Evolutionary conservation across 1,140 invertebrate genomes (phyloP), one percentile per base, ranked within the genome.

Genomic region (Drosophila punjabiensis): DNA sequence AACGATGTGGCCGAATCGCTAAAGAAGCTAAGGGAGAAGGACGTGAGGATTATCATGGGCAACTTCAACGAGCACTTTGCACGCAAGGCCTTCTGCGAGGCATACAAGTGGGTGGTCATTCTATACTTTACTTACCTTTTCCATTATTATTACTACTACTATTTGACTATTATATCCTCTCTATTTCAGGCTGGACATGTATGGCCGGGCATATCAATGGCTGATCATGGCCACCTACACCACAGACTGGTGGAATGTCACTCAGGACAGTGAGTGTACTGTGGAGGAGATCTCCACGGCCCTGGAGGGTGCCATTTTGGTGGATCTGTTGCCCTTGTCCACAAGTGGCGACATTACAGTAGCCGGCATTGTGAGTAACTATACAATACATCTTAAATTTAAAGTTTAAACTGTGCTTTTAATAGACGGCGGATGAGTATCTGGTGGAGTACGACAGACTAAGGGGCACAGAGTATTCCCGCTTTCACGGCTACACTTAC

Each of bases 61-160:
- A 99, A 99, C 94, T 99, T 99, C 93, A 98, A 99, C 93, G 98
- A 99, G 93, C 95, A 96, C 35, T 98, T 98, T 97, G 98, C 98
- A 0, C 94, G 98, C 56, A 95, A 96, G 82, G 97, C 99, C 61
- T 99, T 99, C 92, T 99, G 99, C 93, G 97, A 98, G 93, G 98
- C 98, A 55, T 96, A 96, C 92, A 96, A 94, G 96, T 96, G 32
- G 69, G 87, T 74, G 28, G 11, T 9, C n/a, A 18, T 11, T 18
- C n/a, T 14, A 30, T 18, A 10, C 18, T 20, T 14, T n/a, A 28
- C 11, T n/a, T 14, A 37, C 4, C 7, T 28, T 8, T 14, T 8
- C 1, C 4, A n/a, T n/a, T 59, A 37, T 52, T 20, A 9, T 7
- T 18, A 37, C 0, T 37, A 4, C 1, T 37, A 4, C 16, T 24